These are phyloP conservation scores for Pelagia noctiluca DNA, from an alignment of 30 jellyfish, hydroid and myxozoan species.

Conservation along the genomic window DNA sequence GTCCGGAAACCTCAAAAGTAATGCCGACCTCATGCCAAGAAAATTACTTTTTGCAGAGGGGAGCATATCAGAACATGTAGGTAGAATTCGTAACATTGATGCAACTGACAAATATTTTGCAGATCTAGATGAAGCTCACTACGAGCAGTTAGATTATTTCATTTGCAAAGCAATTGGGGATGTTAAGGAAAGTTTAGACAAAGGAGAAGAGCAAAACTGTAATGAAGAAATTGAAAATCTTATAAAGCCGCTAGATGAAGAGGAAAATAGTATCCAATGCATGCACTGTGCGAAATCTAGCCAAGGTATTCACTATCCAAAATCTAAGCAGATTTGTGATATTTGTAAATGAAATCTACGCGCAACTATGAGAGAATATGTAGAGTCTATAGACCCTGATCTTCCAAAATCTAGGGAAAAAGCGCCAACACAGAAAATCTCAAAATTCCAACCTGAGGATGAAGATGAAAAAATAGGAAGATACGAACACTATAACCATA, in stretches of 20 bases:
- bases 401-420: background rate
- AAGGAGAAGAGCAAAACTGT: background rate
- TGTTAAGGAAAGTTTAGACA: background rate
- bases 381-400: conserved; percentile 7
- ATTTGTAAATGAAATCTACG: conserved; percentile 1
- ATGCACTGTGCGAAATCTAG: conserved; percentile 16
- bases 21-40: too few species aligned
- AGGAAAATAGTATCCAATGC: conserved; percentile 18
- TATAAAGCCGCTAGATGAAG: background rate
- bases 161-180: background rate
- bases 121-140: conserved; percentile 2
- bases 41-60: background rate
- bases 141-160: background rate
- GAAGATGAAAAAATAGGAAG: background rate
- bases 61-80: background rate
- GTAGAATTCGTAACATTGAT: background rate
- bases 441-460: background rate
- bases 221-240: background rate
- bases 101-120: background rate
- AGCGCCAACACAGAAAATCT: background rate
- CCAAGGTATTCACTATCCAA: background rate
- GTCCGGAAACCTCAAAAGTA: background rate
- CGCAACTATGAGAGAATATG: conserved; percentile 7
- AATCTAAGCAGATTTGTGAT: conserved; percentile 1
- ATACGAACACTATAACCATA: conserved; percentile 16